A percentile compares a stretch with the other conserved stretches of the same genome.
phyloP scores from a whole-genome alignment of 2,797 vertebrate species.

The Xiphorhynchus erythropygius region DNA sequence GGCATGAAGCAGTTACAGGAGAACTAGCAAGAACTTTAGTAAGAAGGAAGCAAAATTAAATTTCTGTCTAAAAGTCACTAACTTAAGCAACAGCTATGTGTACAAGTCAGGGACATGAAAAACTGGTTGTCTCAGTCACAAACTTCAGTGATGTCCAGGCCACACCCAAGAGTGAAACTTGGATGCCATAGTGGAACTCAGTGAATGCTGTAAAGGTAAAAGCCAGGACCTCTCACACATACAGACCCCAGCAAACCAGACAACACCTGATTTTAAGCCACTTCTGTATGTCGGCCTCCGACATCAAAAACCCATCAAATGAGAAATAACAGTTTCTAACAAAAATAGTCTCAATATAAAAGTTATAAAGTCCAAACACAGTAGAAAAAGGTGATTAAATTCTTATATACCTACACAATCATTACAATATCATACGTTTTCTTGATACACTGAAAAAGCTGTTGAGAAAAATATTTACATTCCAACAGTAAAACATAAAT shows the following conservation, averaged over 20 bases:
- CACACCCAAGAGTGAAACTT: not conserved
- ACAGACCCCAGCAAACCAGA: not conserved
- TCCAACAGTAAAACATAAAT: not conserved
- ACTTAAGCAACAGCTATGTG: not conserved
- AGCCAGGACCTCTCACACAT: not conserved
- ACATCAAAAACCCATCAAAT: not conserved
- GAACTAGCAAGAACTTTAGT: not conserved
- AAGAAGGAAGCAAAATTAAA: not conserved
- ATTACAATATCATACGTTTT: not conserved
- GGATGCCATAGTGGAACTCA: not conserved
- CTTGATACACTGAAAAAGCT: not conserved
- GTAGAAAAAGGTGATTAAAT: not conserved
- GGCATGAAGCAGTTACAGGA: not conserved
- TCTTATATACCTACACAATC: not conserved
- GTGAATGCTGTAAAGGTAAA: not conserved
- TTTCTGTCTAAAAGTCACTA: not conserved
- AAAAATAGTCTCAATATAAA: not conserved
- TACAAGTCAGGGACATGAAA: not conserved
- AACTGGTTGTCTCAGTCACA: not conserved
- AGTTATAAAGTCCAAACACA: not conserved
- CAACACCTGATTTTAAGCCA: not conserved
- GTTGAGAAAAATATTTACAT: not conserved
- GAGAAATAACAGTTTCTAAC: not conserved
- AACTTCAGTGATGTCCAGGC: not conserved
- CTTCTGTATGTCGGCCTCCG: not conserved